phyloP scores from a whole-genome alignment of 2,797 vertebrate species.

The Melanotaenia maccullochi region DNA sequence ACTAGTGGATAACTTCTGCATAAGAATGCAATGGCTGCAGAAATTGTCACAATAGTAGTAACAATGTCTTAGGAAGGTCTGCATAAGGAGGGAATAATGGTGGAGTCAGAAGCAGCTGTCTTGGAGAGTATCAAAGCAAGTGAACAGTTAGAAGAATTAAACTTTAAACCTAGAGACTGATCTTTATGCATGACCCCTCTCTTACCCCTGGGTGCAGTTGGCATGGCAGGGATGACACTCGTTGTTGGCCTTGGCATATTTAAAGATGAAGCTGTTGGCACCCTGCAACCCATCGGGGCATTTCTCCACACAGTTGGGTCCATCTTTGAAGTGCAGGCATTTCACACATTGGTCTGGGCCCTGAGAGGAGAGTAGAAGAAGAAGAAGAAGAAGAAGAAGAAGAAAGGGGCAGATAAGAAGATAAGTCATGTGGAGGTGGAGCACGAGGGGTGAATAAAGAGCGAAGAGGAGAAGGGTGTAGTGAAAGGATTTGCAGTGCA shows the following conservation, averaged over 20 bases:
- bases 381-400: neutral
- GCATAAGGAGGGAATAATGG: too few relatives aligned
- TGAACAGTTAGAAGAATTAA: slow-evolving; percentile 28
- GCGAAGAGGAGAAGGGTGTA: slow-evolving; percentile 10
- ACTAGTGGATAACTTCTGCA: too few relatives aligned
- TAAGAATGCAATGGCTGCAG: too few relatives aligned
- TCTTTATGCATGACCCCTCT: slow-evolving; percentile 10
- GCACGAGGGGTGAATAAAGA: slow-evolving; percentile 31
- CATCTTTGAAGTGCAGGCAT: slow-evolving; percentile 96
- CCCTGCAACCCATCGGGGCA: slow-evolving; percentile 96
- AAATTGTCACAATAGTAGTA: too few relatives aligned
- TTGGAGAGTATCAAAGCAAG: neutral
- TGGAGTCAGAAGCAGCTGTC: too few relatives aligned
- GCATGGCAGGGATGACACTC: slow-evolving; percentile 95
- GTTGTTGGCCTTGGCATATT: slow-evolving; percentile 93
- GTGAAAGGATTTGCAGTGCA: slow-evolving; percentile 26
- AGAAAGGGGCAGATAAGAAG: slow-evolving; percentile 32
- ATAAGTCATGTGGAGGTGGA: neutral
- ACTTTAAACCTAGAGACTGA: slow-evolving; percentile 8
- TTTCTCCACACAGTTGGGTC: slow-evolving; percentile 96
- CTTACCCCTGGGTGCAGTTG: slow-evolving; percentile 98
- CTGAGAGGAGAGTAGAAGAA: slow-evolving; percentile 68
- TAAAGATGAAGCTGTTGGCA: slow-evolving; percentile 96
- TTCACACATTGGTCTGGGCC: slow-evolving; percentile 94
- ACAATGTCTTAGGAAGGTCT: too few relatives aligned